Evolutionary conservation across 2,888 invertebrate genomes (phyloP), one percentile per base, ranked within the genome.

Genomic region (Pterostichus madidus): DNA sequence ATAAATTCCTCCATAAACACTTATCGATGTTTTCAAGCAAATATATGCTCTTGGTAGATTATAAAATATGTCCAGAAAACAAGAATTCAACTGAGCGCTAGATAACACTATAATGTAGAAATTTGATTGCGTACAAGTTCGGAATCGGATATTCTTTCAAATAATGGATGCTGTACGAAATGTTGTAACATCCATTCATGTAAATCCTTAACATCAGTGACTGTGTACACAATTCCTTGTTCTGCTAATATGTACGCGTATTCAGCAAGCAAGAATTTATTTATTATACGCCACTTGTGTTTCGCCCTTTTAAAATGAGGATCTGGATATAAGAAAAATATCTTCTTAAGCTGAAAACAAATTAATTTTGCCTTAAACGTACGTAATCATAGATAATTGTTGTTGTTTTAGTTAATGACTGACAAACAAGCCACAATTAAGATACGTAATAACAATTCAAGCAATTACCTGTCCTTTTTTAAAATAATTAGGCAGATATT

Each of bases 261-360:
- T 90, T 99, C 99, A 1, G 99, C 97, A 24, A 99, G 91, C 46
- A 99, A 91, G 86, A 95, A 95, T 86, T 95, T 94, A 88, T 97
- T 99, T 84, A 99, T 97, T 84, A 99, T 99, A 84, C 99, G 93
- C 99, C 99, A 99, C 90, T 99, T 99, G 89, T 99, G 98, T 91
- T 99, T 99, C 0, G 98, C 95, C 88, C 96, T 98, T 90, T 99
- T 99, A 90, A 99, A 99, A 91, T 99, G 99, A 39, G 99, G 99
- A 91, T 99, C 99, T 31, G 99, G 99, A 90, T 98, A 99, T 15
- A 99, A 91, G 90, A 99, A 99, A 90, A 99, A 99, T 95, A 99
- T 97, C 91, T 99, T 99, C 84, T 94, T 94, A 59, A 99, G 91
- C 95, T 98, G 91, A 85, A 93, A 46, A 53, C 53, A 53, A 68